phyloP scores from a whole-genome alignment of 2,888 invertebrate species.

The Pelosia muscerda region DNA sequence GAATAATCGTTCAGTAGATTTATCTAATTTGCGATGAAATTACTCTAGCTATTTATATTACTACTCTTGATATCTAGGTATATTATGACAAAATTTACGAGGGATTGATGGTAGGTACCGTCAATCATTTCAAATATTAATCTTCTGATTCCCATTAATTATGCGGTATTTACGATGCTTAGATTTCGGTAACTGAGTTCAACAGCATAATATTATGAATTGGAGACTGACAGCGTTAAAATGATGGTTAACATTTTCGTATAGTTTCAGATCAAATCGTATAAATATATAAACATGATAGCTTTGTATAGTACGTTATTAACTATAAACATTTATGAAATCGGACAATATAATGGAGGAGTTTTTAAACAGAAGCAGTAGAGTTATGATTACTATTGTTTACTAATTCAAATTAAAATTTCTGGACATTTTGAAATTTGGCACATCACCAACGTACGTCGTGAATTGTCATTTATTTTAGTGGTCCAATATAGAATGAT shows the following conservation, averaged over 20 bases:
- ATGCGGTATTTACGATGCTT: neutral
- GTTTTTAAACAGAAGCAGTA: neutral
- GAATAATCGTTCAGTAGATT: neutral
- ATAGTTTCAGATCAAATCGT: too few species aligned
- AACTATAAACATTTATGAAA: neutral
- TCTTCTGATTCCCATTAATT: neutral
- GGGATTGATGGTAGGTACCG: neutral
- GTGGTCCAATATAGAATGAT: too few species aligned
- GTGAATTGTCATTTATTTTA: too few species aligned
- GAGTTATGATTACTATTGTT: neutral
- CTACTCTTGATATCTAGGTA: neutral
- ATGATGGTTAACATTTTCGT: neutral
- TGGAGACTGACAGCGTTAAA: neutral
- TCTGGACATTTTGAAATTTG: neutral
- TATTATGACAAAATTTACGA: too few species aligned
- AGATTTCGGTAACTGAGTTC: neutral
- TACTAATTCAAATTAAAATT: neutral
- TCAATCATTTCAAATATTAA: neutral
- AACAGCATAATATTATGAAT: neutral
- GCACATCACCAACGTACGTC: neutral
- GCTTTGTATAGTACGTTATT: neutral
- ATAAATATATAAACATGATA: neutral
- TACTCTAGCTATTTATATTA: neutral
- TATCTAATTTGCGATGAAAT: neutral
- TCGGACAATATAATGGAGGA: neutral